Evolutionary conservation across 2,113 vertebrate genomes (phyloP), one percentile per base, ranked within the genome.

Genomic region (Antechinus flavipes): DNA sequence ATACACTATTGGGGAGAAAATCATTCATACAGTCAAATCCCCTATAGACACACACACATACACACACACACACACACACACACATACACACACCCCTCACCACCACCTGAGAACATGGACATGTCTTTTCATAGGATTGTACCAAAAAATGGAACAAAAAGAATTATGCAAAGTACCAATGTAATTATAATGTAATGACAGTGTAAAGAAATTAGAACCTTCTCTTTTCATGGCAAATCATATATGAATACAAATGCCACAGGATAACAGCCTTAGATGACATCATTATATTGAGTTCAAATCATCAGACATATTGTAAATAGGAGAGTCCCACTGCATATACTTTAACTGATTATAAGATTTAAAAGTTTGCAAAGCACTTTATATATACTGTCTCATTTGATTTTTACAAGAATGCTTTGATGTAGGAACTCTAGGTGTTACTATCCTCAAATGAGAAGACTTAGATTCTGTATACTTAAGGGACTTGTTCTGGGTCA

Each of bases 221-320:
- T 19, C 53, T n/a, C 23, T 84, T 16, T 23, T 49, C 23, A 56
- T 0, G 54, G 53, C n/a, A 91, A 94, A 52, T 23, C n/a, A 9
- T 7, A 11, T 0, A 7, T 1, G 42, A 76, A 0, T 52, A 25
- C 35, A 0, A 3, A 16, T 23, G 58, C 12, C 27, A 61, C 3
- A 0, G 25, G 54, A 27, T 89, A 92, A 23, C 8, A 53, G 12
- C 47, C 5, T 61, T 52, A 30, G 23, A 56, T 19, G 5, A 3
- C 22, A 6, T 8, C 24, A 9, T 42, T 92, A 53, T 10, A 11
- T 19, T 54, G 49, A 19, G 42, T 11, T 35, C 7, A 10, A 23
- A 49, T 84, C 19, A 84, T 84, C n/a, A 22, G 35, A 1, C 5
- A 25, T 0, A 35, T 3, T 9, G 2, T 3, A 27, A 25, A 47